Evolutionary conservation across 2,888 invertebrate genomes (phyloP).

Genomic region (Caenorhabditis sp.): DNA sequence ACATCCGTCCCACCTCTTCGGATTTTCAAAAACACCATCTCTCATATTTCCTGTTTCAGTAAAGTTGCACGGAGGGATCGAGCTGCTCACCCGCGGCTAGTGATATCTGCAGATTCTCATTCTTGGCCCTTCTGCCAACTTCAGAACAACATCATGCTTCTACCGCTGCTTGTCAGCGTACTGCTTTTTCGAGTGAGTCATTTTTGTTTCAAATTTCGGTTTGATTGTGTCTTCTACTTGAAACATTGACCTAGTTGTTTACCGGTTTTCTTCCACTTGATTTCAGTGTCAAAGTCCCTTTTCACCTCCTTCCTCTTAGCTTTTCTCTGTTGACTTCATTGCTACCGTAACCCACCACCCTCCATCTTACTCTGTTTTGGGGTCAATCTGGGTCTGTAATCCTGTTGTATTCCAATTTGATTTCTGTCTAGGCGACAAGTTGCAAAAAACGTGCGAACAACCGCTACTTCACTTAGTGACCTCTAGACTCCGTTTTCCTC

Average conservation of each 20-base stretch:
- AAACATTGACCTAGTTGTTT: constrained; percentile 47
- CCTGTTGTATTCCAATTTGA: neutral
- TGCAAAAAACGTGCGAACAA: constrained; percentile 19
- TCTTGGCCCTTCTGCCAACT: constrained; percentile 61
- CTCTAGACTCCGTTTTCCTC: constrained; percentile 48
- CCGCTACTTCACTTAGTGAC: constrained; percentile 55
- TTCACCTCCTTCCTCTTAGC: neutral
- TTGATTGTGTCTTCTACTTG: constrained; percentile 29
- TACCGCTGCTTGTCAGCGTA: constrained; percentile 65
- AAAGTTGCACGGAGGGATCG: constrained; percentile 48
- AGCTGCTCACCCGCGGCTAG: constrained; percentile 51
- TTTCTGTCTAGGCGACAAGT: neutral
- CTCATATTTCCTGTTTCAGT: constrained; percentile 36
- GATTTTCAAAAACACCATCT: neutral
- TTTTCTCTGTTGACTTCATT: neutral
- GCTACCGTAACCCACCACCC: constrained; percentile 1
- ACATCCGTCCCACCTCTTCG: neutral
- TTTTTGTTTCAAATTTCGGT: constrained; percentile 22
- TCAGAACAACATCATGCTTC: constrained; percentile 60
- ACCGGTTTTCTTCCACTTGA: constrained; percentile 15
- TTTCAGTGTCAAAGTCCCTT: constrained; percentile 20
- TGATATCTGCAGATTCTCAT: constrained; percentile 50
- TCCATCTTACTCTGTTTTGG: neutral
- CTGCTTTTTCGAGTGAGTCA: constrained; percentile 62
- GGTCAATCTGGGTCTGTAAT: neutral